Evolutionary conservation across 1,140 invertebrate genomes (phyloP).

Genomic region (Aphelinus atriplicis): DNA sequence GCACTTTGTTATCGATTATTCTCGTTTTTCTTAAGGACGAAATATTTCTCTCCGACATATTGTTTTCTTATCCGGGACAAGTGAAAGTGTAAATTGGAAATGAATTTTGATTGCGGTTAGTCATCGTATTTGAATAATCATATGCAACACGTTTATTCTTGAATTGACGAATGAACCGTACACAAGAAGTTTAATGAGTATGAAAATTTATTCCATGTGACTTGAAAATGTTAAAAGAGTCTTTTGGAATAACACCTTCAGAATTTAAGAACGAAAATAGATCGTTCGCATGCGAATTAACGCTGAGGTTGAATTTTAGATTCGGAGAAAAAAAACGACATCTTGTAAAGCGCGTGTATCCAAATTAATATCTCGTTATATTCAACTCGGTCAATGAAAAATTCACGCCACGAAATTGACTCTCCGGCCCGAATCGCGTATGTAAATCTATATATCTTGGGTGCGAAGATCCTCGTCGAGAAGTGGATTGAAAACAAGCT

Average conservation of each 20-base stretch:
- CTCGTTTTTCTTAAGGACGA: slow-evolving; percentile 38
- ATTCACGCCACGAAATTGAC: no score
- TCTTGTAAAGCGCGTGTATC: no score
- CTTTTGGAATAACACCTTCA: slow-evolving; percentile 2
- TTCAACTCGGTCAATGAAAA: no score
- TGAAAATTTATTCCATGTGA: slow-evolving; percentile 25
- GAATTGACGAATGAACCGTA: slow-evolving; percentile 2
- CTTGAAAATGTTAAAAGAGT: slow-evolving; percentile 10
- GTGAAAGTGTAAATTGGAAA: slow-evolving; percentile 30
- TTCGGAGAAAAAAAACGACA: no score
- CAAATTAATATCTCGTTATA: no score
- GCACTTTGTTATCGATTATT: no score
- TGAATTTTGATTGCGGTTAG: slow-evolving; percentile 30
- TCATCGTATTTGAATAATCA: slow-evolving; percentile 33
- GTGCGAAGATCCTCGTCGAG: neutral
- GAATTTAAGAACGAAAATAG: neutral
- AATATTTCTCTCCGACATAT: neutral
- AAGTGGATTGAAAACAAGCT: neutral
- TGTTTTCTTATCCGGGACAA: slow-evolving; percentile 18
- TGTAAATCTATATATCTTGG: neutral
- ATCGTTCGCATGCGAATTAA: no score
- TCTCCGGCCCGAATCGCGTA: neutral
- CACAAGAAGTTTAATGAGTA: slow-evolving; percentile 11
- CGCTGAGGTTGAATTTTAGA: no score
- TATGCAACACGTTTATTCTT: slow-evolving; percentile 6